Conservation (phyloP, 2,797 vertebrate species). For the Sebastolobus altivelis region DNA sequence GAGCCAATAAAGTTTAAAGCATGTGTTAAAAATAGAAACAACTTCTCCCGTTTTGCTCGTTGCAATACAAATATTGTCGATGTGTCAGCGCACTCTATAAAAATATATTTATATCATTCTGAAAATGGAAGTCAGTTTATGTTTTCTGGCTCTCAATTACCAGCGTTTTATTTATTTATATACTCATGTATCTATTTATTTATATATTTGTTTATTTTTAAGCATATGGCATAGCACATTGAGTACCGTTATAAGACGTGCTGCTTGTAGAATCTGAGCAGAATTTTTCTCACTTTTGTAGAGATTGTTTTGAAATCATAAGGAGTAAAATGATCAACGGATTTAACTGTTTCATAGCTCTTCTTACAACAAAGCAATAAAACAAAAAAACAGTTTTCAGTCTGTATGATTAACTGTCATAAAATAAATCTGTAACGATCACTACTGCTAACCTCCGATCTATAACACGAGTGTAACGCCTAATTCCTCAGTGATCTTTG, state of each 20-base stretch:
- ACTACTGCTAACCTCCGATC: slow-evolving; percentile 42
- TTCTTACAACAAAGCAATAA: slow-evolving; percentile 49
- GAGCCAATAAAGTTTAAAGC: slow-evolving; percentile 71
- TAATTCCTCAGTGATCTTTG: slow-evolving; percentile 70
- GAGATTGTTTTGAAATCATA: slow-evolving; percentile 24
- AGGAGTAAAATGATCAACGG: slow-evolving; percentile 44
- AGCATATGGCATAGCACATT: slow-evolving; percentile 53
- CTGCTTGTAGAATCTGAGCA: slow-evolving; percentile 43
- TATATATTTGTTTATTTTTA: slow-evolving; percentile 43
- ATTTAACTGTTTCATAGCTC: slow-evolving; percentile 29
- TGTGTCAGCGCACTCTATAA: slow-evolving; percentile 75
- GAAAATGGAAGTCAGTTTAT: slow-evolving; percentile 76
- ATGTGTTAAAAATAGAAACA: slow-evolving; percentile 82
- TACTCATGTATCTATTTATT: slow-evolving; percentile 30
- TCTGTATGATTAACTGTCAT: slow-evolving; percentile 37
- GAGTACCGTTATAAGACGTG: slow-evolving; percentile 44
- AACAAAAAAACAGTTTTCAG: slow-evolving; percentile 36
- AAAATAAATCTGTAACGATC: slow-evolving; percentile 38
- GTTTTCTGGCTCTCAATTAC: slow-evolving; percentile 43
- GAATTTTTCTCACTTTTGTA: slow-evolving; percentile 40
- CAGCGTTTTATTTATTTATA: slow-evolving; percentile 33
- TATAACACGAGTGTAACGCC: slow-evolving; percentile 41
- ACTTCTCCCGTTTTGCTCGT: slow-evolving; percentile 58
- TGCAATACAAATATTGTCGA: slow-evolving; percentile 75
- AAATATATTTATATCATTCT: slow-evolving; percentile 81